These are phyloP conservation scores for Heliothis peltigera DNA, from an alignment of 2,888 invertebrate genomes.

Conservation along the genomic window DNA sequence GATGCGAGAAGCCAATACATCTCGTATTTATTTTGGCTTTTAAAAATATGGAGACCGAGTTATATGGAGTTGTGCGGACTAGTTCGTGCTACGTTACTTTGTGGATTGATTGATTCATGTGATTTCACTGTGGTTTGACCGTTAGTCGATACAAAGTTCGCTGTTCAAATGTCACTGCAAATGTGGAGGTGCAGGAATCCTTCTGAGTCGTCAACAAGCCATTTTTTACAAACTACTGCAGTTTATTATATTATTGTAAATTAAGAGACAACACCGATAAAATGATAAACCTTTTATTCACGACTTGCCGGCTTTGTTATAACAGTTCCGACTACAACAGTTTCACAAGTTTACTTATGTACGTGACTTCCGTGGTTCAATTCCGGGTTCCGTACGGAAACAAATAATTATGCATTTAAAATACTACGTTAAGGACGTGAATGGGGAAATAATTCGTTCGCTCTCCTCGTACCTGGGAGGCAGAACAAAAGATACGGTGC, in stretches of 20 bases:
- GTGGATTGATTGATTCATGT: not conserved
- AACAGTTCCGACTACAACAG: slow-evolving; percentile 16
- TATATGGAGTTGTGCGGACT: not conserved
- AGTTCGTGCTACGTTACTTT: not conserved
- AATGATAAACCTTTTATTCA: not conserved
- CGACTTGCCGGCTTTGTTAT: not conserved
- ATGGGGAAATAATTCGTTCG: slow-evolving; percentile 45
- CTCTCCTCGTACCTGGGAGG: slow-evolving; percentile 30
- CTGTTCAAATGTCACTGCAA: not conserved
- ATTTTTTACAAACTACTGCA: not conserved
- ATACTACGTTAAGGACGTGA: slow-evolving; percentile 34
- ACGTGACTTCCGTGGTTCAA: slow-evolving; percentile 34
- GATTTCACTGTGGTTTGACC: not conserved
- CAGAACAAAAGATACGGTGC: slow-evolving; percentile 34
- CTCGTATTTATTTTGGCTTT: slow-evolving; percentile 8
- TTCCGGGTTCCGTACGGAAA: slow-evolving; percentile 49
- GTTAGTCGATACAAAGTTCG: not conserved
- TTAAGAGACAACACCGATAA: not conserved
- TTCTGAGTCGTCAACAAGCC: not conserved
- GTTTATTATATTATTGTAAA: too few species aligned
- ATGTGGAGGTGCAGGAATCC: too few species aligned
- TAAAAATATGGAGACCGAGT: not conserved
- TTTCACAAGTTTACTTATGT: slow-evolving; percentile 49
- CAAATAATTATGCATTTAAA: slow-evolving; percentile 55
- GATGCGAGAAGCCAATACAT: slow-evolving; percentile 17